Evolutionary conservation across 2,113 vertebrate genomes (phyloP).

Genomic region (Caloenas nicobarica): DNA sequence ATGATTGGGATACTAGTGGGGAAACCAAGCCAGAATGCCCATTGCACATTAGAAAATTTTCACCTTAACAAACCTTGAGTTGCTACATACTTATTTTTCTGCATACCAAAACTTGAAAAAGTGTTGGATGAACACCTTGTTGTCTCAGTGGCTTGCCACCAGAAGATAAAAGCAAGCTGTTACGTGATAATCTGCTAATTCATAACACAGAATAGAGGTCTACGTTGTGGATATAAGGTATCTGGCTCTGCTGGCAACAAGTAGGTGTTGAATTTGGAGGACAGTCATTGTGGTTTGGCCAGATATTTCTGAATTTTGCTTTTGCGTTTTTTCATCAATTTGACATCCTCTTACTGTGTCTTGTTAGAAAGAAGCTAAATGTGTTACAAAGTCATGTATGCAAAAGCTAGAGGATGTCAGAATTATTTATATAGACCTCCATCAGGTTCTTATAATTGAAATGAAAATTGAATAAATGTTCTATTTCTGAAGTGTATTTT

Average conservation of each 20-base stretch:
- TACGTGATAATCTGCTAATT: background rate
- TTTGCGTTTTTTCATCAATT: background rate
- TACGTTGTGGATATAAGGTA: background rate
- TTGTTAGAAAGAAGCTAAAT: background rate
- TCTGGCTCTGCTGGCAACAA: background rate
- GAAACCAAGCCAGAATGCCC: background rate
- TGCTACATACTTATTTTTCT: background rate
- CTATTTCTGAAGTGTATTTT: background rate
- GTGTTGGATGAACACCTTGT: background rate
- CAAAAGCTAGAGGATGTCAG: background rate
- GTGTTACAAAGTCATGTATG: background rate
- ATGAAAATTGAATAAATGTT: background rate
- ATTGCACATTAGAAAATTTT: background rate
- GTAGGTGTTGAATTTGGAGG: background rate
- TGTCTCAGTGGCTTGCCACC: rapidly evolving
- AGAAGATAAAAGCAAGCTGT: background rate
- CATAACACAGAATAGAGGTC: background rate
- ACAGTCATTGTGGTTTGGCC: background rate
- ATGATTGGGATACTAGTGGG: background rate
- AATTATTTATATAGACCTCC: background rate
- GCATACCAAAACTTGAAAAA: background rate
- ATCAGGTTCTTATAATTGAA: background rate
- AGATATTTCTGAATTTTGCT: background rate
- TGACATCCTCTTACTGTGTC: background rate
- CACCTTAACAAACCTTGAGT: background rate